phyloP scores from a whole-genome alignment of 2,797 vertebrate species.

The Eidolon dupreanum region DNA sequence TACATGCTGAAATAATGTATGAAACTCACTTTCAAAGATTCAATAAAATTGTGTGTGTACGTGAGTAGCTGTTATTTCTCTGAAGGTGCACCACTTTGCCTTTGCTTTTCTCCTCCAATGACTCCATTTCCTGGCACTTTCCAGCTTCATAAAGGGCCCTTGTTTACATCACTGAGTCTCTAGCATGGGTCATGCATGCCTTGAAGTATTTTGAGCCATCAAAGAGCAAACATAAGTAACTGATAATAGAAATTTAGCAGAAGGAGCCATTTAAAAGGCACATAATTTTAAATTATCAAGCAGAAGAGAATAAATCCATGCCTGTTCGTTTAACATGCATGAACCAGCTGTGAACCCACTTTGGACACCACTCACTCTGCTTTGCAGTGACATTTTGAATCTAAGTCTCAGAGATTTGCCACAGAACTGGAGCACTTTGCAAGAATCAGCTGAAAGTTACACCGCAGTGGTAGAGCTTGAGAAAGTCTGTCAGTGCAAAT shows the following conservation, averaged over 20 bases:
- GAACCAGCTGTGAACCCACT: background rate
- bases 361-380: background rate
- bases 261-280: constrained; percentile 10
- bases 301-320: background rate
- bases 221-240: background rate
- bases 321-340: background rate
- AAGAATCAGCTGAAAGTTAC: background rate
- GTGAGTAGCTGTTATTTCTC: background rate
- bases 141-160: background rate
- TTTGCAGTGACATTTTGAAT: background rate
- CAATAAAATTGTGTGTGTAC: background rate
- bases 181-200: background rate
- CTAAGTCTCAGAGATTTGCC: background rate
- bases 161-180: background rate
- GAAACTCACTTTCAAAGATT: constrained; percentile 1
- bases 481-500: background rate
- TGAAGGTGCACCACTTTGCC: background rate
- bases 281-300: background rate
- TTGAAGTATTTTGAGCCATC: constrained; percentile 30
- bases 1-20: background rate
- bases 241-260: background rate
- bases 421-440: background rate
- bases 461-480: background rate
- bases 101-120: background rate
- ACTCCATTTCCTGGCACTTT: background rate